phyloP scores from a whole-genome alignment of 2,888 invertebrate species.

The Nomada ferruginata region DNA sequence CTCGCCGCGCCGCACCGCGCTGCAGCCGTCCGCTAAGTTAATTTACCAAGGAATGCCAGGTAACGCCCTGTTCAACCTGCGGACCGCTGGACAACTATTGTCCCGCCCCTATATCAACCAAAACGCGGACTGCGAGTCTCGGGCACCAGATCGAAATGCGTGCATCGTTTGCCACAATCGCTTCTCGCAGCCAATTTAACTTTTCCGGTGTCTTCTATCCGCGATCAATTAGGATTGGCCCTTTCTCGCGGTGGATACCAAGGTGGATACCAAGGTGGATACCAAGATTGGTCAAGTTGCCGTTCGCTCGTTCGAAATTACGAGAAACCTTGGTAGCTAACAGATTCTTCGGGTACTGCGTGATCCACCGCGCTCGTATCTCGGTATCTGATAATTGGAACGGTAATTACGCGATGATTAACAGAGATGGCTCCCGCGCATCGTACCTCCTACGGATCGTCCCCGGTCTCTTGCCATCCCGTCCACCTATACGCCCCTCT shows the following conservation, averaged over 20 bases:
- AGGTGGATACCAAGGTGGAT: constrained; percentile 35
- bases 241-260: constrained; percentile 50
- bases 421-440: constrained; percentile 84
- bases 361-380: constrained; percentile 76
- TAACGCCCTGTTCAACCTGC: constrained; percentile 82
- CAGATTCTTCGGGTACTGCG: constrained; percentile 71
- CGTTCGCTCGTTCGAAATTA: constrained; percentile 41
- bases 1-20: constrained; percentile 81
- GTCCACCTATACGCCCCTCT: constrained; percentile 21
- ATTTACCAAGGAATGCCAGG: constrained; percentile 83
- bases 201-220: constrained; percentile 24
- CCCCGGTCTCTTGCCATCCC: constrained; percentile 25
- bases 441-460: constrained; percentile 74
- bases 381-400: constrained; percentile 83
- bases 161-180: not conserved
- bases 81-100: constrained; percentile 74
- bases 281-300: constrained; percentile 24
- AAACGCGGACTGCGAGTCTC: constrained; percentile 41
- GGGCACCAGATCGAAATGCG: not conserved
- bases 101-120: constrained; percentile 69
- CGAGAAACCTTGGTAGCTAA: constrained; percentile 47
- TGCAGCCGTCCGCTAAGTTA: constrained; percentile 84
- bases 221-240: constrained; percentile 56
- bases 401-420: constrained; percentile 84
- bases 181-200: constrained; percentile 41